Percentiles rank a stretch among this genome's conserved stretches.
These are phyloP conservation scores for Hofmannophila pseudospretella DNA, from an alignment of 2,888 invertebrate species.

Conservation along the genomic window DNA sequence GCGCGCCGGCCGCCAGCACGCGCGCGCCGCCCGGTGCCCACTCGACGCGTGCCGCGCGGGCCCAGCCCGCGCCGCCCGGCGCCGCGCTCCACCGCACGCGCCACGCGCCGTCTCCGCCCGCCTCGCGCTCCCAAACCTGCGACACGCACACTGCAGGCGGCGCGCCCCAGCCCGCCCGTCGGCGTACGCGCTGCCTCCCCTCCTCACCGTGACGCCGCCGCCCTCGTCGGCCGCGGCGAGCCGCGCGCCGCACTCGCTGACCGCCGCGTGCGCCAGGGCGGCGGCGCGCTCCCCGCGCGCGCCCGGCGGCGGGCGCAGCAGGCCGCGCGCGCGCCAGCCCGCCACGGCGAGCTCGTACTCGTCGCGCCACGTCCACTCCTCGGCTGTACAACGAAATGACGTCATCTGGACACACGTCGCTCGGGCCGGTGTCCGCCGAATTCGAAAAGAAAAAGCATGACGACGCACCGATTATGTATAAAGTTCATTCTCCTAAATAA, in stretches of 20 bases:
- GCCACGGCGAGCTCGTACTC: slow-evolving; percentile 31
- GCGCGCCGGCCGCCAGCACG: slow-evolving; percentile 45
- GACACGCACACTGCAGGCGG: slow-evolving; percentile 15
- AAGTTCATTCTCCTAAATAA: no score
- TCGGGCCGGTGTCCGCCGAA: no score
- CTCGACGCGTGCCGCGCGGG: slow-evolving; percentile 25
- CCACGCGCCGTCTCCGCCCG: slow-evolving; percentile 2
- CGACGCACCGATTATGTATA: no score
- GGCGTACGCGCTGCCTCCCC: not conserved
- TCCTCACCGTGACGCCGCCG: slow-evolving; percentile 23
- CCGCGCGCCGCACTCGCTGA: slow-evolving; percentile 15
- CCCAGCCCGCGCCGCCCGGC: slow-evolving; percentile 15
- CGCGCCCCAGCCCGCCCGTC: slow-evolving; percentile 1
- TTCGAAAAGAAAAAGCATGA: no score
- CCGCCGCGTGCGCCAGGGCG: slow-evolving; percentile 26
- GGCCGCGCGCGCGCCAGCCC: slow-evolving; percentile 22
- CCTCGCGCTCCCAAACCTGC: not conserved
- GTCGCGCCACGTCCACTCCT: slow-evolving; percentile 33
- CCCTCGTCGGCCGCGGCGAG: slow-evolving; percentile 34
- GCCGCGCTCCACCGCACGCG: slow-evolving; percentile 17
- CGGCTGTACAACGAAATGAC: no score
- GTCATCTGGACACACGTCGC: no score
- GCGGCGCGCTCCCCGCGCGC: slow-evolving; percentile 17
- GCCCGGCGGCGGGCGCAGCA: slow-evolving; percentile 9
- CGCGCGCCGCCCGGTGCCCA: slow-evolving; percentile 27